Evolutionary conservation across 1,140 invertebrate species (phyloP), one percentile per base, ranked within the genome.

Genomic region (Drosophila sp.): DNA sequence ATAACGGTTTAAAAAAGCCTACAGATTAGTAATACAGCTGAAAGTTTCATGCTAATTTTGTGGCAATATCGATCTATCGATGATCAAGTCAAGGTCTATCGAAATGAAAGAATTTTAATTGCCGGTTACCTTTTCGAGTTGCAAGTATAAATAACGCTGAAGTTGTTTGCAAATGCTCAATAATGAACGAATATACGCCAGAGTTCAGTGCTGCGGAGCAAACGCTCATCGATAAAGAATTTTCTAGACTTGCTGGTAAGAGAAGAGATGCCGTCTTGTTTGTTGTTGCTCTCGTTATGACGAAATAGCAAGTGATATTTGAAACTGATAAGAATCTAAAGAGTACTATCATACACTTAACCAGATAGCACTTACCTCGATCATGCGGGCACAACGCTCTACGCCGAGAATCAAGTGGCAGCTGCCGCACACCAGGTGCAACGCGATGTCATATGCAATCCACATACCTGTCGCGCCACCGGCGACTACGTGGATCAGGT

Each of bases 371-470:
- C 94, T 62, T 99, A 98, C 92, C 93, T 99, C 76, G 98, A 99
- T 92, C 96, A 99, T 94, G 96, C 96, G 38, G 98, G 97, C 14
- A 94, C 97, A 14, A 96, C 97, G 18, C 91, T 98, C 27, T 98
- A 98, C 91, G 94, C 97, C 2, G 93, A 95, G 81, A 93, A 92
- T 69, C 96, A 98, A 92, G 93, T 99, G 14, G 92, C 94, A 67
- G 92, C 93, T 46, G 90, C 96, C n/a, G 92, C 94, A 32, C 89
- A 94, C 40, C 94, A 96, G 82, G 93, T 98, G 40, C 92, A 94
- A 21, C 91, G 91, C 11, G 95, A 95, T 93, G 87, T 98, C 5
- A 97, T 97, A 91, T 95, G 95, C 66, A 99, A 99, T 94, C 97
- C 98, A 32, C 98, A 99, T 92, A 94, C 95, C 13, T 97, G 97